A percentile compares a stretch with the other conserved stretches of the same genome.
These are phyloP conservation scores for Natrix natrix DNA, from an alignment of 2,797 vertebrate species.

Conservation along the genomic window DNA sequence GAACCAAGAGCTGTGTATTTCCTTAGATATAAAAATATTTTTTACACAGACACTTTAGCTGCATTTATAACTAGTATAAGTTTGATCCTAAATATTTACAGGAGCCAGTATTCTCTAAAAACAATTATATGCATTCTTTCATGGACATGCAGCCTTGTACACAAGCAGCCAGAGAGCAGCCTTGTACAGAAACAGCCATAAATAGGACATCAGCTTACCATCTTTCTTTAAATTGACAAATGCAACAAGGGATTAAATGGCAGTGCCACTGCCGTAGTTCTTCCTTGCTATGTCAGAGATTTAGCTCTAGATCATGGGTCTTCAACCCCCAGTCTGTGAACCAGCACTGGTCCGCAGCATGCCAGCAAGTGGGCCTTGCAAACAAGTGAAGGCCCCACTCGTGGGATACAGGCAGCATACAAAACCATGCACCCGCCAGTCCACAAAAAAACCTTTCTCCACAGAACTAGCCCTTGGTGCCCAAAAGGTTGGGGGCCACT, in stretches of 20 bases:
- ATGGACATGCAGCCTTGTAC: not conserved
- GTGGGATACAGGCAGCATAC: not conserved
- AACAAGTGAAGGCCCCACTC: not conserved
- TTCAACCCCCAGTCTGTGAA: not conserved
- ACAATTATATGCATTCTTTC: not conserved
- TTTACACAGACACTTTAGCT: not conserved
- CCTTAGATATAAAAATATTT: not conserved
- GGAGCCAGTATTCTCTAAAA: not conserved
- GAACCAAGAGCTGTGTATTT: not conserved
- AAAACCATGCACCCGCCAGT: not conserved
- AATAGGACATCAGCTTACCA: not conserved
- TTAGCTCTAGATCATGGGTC: not conserved
- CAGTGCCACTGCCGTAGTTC: not conserved
- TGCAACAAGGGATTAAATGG: not conserved
- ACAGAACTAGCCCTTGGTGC: not conserved
- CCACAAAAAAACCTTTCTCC: not conserved
- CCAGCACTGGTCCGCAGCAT: not conserved
- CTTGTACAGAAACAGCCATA: not conserved
- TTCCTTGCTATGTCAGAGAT: not conserved
- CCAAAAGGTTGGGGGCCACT: not conserved
- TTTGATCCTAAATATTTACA: not conserved
- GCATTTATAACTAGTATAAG: not conserved
- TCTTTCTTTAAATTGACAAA: not conserved
- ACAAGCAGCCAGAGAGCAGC: not conserved
- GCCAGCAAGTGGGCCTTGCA: not conserved